Conservation (phyloP, 2,797 vertebrate genomes). For the Microctenopoma steveboyesi region DNA sequence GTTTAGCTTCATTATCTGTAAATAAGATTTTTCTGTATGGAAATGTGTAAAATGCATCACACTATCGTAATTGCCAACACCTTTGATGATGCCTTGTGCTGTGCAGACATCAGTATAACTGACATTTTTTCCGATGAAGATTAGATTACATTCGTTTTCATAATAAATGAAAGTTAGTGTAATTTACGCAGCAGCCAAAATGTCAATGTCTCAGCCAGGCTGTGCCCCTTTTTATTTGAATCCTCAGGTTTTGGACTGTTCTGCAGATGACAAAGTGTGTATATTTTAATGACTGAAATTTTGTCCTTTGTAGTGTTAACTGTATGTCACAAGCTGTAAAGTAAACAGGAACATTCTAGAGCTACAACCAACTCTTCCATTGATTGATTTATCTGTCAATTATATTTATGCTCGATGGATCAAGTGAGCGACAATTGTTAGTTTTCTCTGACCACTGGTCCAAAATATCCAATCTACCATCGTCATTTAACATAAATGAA, state of each 20-base stretch:
- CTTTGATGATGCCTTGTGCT: neutral
- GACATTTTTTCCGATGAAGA: neutral
- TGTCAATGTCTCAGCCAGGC: neutral
- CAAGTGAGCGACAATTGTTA: neutral
- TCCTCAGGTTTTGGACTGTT: neutral
- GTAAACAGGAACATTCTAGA: neutral
- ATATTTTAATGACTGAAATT: neutral
- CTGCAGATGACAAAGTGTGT: neutral
- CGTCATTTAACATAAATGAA: neutral
- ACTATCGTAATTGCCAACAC: conserved; percentile 17
- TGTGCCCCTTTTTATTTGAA: neutral
- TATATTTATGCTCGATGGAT: neutral
- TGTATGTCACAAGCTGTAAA: neutral
- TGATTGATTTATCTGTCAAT: neutral
- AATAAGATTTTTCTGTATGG: neutral
- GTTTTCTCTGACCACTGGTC: neutral
- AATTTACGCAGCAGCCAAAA: neutral
- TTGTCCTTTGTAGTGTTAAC: neutral
- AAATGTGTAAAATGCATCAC: conserved; percentile 23
- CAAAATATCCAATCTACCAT: neutral
- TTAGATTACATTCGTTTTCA: neutral
- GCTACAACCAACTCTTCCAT: neutral
- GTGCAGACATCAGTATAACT: neutral
- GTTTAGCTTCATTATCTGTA: conserved; percentile 11
- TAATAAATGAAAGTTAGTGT: neutral